Percentiles rank a stretch among this genome's conserved stretches.
Evolutionary conservation across 2,113 vertebrate species (phyloP).

Genomic region (Anseranas semipalmata): DNA sequence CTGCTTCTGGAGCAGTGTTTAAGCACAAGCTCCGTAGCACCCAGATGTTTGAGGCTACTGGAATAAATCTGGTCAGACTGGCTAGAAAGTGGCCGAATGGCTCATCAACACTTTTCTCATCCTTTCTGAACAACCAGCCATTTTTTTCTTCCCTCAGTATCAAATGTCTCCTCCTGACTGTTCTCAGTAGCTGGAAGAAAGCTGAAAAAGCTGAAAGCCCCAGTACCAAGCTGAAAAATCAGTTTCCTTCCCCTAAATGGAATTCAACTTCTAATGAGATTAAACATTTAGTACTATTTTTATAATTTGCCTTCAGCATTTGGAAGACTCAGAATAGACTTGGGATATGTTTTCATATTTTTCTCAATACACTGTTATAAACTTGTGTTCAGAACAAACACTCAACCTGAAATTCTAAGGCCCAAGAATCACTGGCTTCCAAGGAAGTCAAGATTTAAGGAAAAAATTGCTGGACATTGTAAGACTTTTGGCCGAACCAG

Average conservation of each 20-base stretch:
- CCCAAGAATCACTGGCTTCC: neutral
- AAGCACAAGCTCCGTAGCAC: neutral
- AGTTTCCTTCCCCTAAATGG: neutral
- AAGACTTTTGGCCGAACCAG: neutral
- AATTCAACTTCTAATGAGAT: neutral
- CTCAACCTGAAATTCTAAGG: neutral
- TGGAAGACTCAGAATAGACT: neutral
- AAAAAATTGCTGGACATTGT: neutral
- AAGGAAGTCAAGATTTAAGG: neutral
- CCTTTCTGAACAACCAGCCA: neutral
- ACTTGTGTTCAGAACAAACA: neutral
- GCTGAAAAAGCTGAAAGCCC: neutral
- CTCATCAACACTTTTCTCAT: neutral
- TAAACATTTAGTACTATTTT: neutral
- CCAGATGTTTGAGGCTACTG: neutral
- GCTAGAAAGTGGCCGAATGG: neutral
- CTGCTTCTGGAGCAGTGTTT: rapidly evolving
- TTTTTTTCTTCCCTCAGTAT: neutral
- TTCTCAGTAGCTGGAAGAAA: neutral
- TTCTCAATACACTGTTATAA: neutral
- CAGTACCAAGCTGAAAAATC: neutral
- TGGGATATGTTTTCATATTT: neutral
- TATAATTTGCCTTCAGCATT: neutral
- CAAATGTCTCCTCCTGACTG: neutral
- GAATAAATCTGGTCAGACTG: neutral